Conservation (phyloP, 2,797 vertebrate genomes). For the Sciaenops ocellatus region DNA sequence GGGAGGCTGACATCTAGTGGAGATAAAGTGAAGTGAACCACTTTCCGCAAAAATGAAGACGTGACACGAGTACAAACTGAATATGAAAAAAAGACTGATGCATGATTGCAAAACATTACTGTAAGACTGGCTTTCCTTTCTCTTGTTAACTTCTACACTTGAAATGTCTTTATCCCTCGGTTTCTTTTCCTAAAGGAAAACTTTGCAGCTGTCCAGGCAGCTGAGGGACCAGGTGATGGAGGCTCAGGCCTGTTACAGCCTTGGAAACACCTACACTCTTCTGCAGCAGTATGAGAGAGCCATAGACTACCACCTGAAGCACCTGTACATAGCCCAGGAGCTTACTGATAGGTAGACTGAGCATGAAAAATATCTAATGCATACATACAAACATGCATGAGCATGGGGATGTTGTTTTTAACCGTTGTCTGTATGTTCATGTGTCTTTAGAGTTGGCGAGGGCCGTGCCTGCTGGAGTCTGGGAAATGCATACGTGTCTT, state of each 20-base stretch:
- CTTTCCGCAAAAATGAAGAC: background rate
- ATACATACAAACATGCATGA: background rate
- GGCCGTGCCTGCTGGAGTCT: slow-evolving; percentile 98
- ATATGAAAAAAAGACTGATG: background rate
- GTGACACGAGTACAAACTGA: background rate
- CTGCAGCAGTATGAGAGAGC: slow-evolving; percentile 94
- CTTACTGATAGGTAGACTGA: slow-evolving; percentile 91
- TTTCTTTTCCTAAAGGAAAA: slow-evolving; percentile 87
- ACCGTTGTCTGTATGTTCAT: background rate
- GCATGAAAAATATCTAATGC: background rate
- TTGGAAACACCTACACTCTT: slow-evolving; percentile 96
- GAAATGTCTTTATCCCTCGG: background rate
- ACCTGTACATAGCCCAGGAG: slow-evolving; percentile 96
- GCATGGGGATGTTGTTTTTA: background rate
- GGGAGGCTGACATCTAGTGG: slow-evolving; percentile 80
- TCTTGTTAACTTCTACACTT: background rate
- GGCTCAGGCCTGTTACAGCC: slow-evolving; percentile 98
- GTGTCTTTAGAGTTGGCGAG: slow-evolving; percentile 91
- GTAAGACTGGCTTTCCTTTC: background rate
- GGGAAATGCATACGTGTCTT: slow-evolving; percentile 94
- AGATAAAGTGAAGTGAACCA: slow-evolving; percentile 21
- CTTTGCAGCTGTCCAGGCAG: slow-evolving; percentile 94
- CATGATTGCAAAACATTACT: background rate
- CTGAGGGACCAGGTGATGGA: slow-evolving; percentile 96
- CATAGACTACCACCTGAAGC: slow-evolving; percentile 94